Conservation (phyloP, 2,113 vertebrate species). For the Apistogramma diplotaenia region DNA sequence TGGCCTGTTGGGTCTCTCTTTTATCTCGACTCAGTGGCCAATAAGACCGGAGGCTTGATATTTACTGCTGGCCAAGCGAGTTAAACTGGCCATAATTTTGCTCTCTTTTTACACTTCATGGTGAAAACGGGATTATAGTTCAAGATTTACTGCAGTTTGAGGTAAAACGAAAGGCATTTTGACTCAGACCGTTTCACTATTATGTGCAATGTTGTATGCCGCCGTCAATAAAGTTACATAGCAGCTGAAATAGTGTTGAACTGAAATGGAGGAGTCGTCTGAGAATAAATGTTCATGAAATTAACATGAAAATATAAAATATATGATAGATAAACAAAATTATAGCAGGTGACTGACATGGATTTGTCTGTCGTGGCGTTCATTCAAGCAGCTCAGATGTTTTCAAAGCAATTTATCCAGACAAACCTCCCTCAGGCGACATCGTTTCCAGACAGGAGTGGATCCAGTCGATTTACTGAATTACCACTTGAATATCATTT, state of each 20-base stretch:
- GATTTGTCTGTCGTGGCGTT: background rate
- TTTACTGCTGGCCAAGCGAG: constrained; percentile 61
- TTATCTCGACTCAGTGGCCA: constrained; percentile 46
- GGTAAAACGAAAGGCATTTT: background rate
- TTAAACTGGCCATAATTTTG: constrained; percentile 27
- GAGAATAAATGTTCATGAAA: background rate
- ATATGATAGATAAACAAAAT: constrained; percentile 29
- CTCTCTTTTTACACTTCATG: background rate
- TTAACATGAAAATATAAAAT: background rate
- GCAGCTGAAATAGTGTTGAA: background rate
- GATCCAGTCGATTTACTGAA: constrained; percentile 24
- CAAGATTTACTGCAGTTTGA: background rate
- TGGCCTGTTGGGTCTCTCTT: constrained; percentile 52
- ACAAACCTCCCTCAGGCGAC: background rate
- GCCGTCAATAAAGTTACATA: background rate
- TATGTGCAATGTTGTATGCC: background rate
- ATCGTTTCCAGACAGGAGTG: constrained; percentile 4
- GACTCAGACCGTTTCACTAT: background rate
- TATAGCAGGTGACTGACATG: background rate
- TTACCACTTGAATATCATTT: background rate
- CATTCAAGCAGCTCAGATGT: background rate
- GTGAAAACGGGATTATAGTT: constrained; percentile 2
- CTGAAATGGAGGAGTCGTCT: background rate
- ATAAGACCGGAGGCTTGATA: constrained; percentile 49
- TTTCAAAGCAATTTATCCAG: constrained; percentile 18